Evolutionary conservation across 2,113 vertebrate species (phyloP).

Genomic region (Garra rufa): DNA sequence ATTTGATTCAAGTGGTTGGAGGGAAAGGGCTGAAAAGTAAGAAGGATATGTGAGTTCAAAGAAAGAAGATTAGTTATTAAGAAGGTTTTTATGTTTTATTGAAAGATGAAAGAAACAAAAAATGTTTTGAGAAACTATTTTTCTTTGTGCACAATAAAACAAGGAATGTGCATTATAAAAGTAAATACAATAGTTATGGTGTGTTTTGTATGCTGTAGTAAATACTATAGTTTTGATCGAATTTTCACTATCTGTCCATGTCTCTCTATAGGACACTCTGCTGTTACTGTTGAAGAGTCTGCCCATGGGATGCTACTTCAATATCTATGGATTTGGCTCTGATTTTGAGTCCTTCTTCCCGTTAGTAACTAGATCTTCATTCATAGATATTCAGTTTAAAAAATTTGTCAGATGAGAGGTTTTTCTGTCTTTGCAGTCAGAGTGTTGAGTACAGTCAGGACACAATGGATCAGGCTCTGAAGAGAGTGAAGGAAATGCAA

Average conservation of each 20-base stretch:
- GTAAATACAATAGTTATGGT: too few species aligned
- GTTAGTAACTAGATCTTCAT: slow-evolving; percentile 60
- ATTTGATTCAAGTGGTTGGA: too few species aligned
- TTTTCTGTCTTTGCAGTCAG: slow-evolving; percentile 64
- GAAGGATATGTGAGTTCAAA: too few species aligned
- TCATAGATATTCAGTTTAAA: not conserved
- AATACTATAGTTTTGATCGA: too few species aligned
- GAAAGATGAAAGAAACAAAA: too few species aligned
- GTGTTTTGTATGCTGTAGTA: too few species aligned
- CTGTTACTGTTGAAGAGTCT: slow-evolving; percentile 84
- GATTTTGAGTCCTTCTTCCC: slow-evolving; percentile 72
- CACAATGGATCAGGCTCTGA: slow-evolving; percentile 77
- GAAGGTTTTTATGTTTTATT: too few species aligned
- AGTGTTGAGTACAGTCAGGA: slow-evolving; percentile 81
- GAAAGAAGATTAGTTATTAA: too few species aligned
- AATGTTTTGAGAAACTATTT: too few species aligned
- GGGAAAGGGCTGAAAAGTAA: too few species aligned
- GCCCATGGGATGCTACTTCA: slow-evolving; percentile 86
- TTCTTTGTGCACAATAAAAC: too few species aligned
- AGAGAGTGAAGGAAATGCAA: slow-evolving; percentile 64
- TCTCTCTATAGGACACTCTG: slow-evolving; percentile 72
- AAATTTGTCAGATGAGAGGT: not conserved
- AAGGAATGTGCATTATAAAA: too few species aligned
- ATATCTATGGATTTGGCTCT: slow-evolving; percentile 84
- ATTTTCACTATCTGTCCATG: not conserved